phyloP scores from a whole-genome alignment of 2,797 vertebrate genomes.

The Serranus cabrilla region DNA sequence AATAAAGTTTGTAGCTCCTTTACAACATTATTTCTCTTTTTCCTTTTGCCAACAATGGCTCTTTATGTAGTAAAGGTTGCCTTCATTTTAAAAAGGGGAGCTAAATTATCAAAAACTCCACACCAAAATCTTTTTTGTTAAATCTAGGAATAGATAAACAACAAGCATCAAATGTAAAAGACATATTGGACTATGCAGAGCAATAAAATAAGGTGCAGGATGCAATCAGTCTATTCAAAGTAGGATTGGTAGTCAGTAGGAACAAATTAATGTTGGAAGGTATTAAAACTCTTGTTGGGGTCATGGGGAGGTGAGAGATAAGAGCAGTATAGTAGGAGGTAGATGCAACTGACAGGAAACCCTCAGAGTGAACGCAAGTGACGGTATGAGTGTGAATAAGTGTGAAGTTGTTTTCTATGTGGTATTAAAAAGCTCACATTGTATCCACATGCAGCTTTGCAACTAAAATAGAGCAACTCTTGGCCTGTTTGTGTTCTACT shows the following conservation, averaged over 20 bases:
- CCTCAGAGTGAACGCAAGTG: not conserved
- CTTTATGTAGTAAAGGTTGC: too few species aligned
- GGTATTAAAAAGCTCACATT: not conserved
- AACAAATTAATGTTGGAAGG: too few species aligned
- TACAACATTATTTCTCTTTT: too few species aligned
- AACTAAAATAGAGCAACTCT: slow-evolving; percentile 25
- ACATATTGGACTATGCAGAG: too few species aligned
- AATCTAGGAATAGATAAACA: not conserved
- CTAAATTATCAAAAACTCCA: not conserved
- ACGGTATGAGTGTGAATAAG: not conserved
- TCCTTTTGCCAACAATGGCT: too few species aligned
- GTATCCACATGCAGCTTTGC: not conserved
- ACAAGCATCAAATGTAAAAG: not conserved
- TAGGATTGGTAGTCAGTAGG: too few species aligned
- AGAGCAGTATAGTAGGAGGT: not conserved
- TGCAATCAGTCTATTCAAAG: too few species aligned
- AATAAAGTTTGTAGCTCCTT: too few species aligned
- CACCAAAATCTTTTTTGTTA: not conserved
- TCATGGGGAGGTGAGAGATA: not conserved
- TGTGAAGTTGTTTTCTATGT: not conserved
- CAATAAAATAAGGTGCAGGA: too few species aligned
- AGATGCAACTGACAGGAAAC: not conserved
- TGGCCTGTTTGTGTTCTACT: slow-evolving; percentile 4
- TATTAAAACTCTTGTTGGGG: not conserved
- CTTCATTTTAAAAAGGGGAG: not conserved